Percentiles rank a stretch among this genome's conserved stretches.
phyloP scores from a whole-genome alignment of 2,888 invertebrate genomes.

The Troglohyphantes excavatus region DNA sequence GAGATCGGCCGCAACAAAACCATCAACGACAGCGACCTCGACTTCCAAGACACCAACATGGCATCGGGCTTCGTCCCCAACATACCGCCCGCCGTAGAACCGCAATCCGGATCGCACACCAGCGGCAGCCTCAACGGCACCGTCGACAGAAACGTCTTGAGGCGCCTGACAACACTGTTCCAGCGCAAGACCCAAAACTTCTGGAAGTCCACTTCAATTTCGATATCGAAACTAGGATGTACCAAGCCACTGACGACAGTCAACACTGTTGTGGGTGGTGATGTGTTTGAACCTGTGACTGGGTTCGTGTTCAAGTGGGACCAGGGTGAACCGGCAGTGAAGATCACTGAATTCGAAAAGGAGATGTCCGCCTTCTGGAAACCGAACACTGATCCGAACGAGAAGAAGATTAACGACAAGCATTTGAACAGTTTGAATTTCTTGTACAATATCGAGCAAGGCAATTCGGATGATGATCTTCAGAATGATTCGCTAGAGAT shows the following conservation, averaged over 20 bases:
- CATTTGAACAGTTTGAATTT: conserved; percentile 65
- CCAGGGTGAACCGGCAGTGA: conserved; percentile 58
- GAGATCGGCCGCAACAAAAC: conserved; percentile 66
- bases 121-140: conserved; percentile 26
- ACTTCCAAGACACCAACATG: conserved; percentile 43
- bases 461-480: background rate
- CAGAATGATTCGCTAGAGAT: conserved; percentile 25
- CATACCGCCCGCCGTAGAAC: conserved; percentile 23
- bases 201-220: conserved; percentile 16
- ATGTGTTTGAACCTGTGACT: conserved; percentile 74
- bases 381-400: conserved; percentile 48
- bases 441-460: conserved; percentile 56
- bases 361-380: conserved; percentile 68
- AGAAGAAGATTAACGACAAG: conserved; percentile 63
- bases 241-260: conserved; percentile 26
- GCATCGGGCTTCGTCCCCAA: conserved; percentile 43
- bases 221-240: conserved; percentile 31
- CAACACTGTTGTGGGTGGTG: conserved; percentile 19
- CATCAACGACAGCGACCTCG: conserved; percentile 71
- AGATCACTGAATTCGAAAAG: conserved; percentile 70
- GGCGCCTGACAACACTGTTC: conserved; percentile 25
- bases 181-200: conserved; percentile 50
- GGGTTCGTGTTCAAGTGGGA: conserved; percentile 78
- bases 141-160: conserved; percentile 8
- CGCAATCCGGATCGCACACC: background rate